Conservation (phyloP, 2,888 invertebrate species). For the Drosophila demipolita region DNA sequence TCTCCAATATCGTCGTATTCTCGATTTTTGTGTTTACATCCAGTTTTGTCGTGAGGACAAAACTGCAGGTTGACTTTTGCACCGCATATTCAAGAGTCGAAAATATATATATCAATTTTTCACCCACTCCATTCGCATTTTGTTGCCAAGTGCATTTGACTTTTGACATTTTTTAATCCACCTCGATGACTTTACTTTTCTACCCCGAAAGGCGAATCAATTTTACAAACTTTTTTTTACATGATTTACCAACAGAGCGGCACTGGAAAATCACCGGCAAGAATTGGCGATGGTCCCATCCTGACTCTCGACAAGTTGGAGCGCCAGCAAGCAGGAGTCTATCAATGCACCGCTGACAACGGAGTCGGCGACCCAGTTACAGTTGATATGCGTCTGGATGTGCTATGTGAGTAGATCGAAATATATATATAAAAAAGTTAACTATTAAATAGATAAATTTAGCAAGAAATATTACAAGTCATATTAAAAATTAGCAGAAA, state of each 20-base stretch:
- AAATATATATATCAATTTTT: constrained; percentile 29
- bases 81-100: constrained; percentile 28
- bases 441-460: neutral
- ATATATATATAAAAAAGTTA: neutral
- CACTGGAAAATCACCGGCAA: constrained; percentile 84
- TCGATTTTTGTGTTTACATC: constrained; percentile 59
- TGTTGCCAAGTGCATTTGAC: constrained; percentile 59
- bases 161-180: constrained; percentile 53
- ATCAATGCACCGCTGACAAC: constrained; percentile 89
- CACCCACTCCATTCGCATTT: constrained; percentile 17
- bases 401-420: constrained; percentile 87
- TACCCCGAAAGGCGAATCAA: constrained; percentile 16
- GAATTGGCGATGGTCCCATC: constrained; percentile 88
- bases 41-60: constrained; percentile 34
- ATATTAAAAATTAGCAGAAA: neutral
- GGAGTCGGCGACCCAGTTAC: constrained; percentile 89
- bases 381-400: constrained; percentile 89
- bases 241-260: constrained; percentile 78
- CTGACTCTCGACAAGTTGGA: constrained; percentile 88
- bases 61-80: constrained; percentile 51
- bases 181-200: constrained; percentile 42
- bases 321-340: constrained; percentile 88
- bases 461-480: neutral
- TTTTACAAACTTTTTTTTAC: constrained; percentile 8
- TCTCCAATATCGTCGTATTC: constrained; percentile 19